These are phyloP conservation scores for Choloepus didactylus DNA, from an alignment of 2,797 vertebrate species.

Conservation along the genomic window DNA sequence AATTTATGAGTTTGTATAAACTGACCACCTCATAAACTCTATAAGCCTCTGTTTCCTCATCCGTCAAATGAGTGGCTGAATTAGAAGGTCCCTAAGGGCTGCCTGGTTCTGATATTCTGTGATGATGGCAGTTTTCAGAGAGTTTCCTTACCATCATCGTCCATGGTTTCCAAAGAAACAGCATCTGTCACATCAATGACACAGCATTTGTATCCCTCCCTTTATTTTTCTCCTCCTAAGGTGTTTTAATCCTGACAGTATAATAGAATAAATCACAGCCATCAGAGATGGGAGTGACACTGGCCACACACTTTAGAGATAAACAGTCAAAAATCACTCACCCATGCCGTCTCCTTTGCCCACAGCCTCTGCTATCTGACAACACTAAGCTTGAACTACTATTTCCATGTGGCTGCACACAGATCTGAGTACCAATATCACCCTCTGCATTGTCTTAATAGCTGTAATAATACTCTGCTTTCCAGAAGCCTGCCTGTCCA, in stretches of 20 bases:
- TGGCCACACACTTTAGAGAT: conserved; percentile 84
- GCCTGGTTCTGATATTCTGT: neutral
- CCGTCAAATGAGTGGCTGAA: conserved; percentile 15
- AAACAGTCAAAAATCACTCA: conserved; percentile 83
- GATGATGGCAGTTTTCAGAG: conserved; percentile 35
- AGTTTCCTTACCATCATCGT: neutral
- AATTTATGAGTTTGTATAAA: neutral
- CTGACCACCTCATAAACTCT: neutral
- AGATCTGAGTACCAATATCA: conserved; percentile 74
- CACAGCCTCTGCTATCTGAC: conserved; percentile 80
- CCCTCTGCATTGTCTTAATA: conserved; percentile 74
- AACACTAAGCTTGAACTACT: conserved; percentile 80
- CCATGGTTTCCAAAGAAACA: conserved; percentile 70
- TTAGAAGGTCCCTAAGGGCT: neutral
- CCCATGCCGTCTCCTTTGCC: conserved; percentile 80
- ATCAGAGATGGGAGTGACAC: conserved; percentile 83
- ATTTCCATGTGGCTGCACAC: conserved; percentile 82
- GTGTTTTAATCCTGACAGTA: conserved; percentile 85
- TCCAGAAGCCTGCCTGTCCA: conserved; percentile 56
- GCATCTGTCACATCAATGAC: conserved; percentile 78
- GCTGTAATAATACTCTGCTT: conserved; percentile 68
- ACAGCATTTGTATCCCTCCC: conserved; percentile 70
- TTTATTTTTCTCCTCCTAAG: conserved; percentile 81
- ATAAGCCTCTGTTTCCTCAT: neutral
- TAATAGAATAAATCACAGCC: conserved; percentile 85